A percentile compares a stretch with the other conserved stretches of the same genome.
Conservation (phyloP, 1,140 invertebrate genomes). For the Drosophila micromelanica region DNA sequence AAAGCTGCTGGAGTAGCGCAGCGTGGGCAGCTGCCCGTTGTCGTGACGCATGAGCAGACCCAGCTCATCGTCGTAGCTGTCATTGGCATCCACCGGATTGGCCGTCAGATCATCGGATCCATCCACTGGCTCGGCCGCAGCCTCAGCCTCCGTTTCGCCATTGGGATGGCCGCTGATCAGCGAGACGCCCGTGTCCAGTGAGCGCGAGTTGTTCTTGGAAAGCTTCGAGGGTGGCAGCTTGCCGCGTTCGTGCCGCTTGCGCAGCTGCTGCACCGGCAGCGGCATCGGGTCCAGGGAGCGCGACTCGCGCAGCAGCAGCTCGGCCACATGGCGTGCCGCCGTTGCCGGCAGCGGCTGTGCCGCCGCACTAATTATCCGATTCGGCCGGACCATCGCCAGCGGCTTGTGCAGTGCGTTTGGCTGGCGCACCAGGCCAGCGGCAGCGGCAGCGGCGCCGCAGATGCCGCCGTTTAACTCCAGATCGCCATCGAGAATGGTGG, state of each 20-base stretch:
- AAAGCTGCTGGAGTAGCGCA: conserved; percentile 62
- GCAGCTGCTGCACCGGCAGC: conserved; percentile 70
- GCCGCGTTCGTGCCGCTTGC: conserved; percentile 66
- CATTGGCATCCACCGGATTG: conserved; percentile 68
- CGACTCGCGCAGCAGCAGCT: conserved; percentile 71
- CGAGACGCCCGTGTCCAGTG: conserved; percentile 78
- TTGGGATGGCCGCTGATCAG: conserved; percentile 76
- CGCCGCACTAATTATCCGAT: conserved; percentile 74
- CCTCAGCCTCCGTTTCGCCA: conserved; percentile 42
- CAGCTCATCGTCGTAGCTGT: conserved; percentile 76
- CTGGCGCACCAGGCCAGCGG: conserved; percentile 62
- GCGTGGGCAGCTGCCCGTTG: conserved; percentile 63
- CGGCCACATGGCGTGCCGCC: conserved; percentile 36
- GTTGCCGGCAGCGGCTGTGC: conserved; percentile 47
- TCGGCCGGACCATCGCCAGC: conserved; percentile 81
- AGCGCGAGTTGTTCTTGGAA: conserved; percentile 81
- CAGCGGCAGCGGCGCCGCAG: conserved; percentile 36
- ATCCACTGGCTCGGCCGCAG: conserved; percentile 9
- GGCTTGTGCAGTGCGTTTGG: conserved; percentile 79
- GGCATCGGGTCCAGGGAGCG: conserved; percentile 81
- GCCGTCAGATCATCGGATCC: conserved; percentile 36
- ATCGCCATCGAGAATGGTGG: conserved; percentile 44
- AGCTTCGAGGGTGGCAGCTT: conserved; percentile 79
- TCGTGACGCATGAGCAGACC: conserved; percentile 73
- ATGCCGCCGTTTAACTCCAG: conserved; percentile 36